Conservation (phyloP, 2,113 vertebrate species). For the Tetraodon nigroviridis region DNA sequence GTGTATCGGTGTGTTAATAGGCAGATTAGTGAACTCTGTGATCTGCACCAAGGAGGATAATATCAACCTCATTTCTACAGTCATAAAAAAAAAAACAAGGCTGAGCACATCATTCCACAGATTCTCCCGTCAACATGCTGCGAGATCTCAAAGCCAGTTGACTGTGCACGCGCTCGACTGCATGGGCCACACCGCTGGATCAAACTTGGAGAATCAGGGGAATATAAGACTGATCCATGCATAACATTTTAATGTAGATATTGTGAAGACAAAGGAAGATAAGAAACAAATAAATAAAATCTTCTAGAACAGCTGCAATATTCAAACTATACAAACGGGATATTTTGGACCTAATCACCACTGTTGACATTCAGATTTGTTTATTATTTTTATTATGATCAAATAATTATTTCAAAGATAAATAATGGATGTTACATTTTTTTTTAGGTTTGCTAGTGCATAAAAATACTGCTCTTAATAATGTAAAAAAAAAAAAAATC, state of each 20-base stretch:
- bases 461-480: neutral
- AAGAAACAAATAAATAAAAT: neutral
- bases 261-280: neutral
- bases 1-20: slow-evolving; percentile 60
- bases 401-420: no score
- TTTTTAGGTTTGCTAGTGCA: neutral
- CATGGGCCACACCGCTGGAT: slow-evolving; percentile 8
- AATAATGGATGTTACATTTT: no score
- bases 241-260: no score
- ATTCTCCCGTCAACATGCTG: slow-evolving; percentile 37
- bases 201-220: slow-evolving; percentile 2
- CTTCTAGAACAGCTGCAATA: neutral
- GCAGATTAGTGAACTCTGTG: slow-evolving; percentile 51
- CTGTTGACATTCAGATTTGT: no score
- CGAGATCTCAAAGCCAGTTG: slow-evolving; percentile 5
- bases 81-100: slow-evolving; percentile 55
- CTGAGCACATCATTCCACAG: slow-evolving; percentile 16
- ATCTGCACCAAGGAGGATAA: slow-evolving; percentile 47
- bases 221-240: slow-evolving; percentile 5
- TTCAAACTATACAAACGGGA: neutral
- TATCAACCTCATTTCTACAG: slow-evolving; percentile 54
- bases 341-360: neutral
- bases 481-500: neutral
- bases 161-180: slow-evolving; percentile 12
- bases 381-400: neutral